These are phyloP conservation scores for Apteryx owenii DNA, from an alignment of 2,113 vertebrate genomes.

Conservation along the genomic window DNA sequence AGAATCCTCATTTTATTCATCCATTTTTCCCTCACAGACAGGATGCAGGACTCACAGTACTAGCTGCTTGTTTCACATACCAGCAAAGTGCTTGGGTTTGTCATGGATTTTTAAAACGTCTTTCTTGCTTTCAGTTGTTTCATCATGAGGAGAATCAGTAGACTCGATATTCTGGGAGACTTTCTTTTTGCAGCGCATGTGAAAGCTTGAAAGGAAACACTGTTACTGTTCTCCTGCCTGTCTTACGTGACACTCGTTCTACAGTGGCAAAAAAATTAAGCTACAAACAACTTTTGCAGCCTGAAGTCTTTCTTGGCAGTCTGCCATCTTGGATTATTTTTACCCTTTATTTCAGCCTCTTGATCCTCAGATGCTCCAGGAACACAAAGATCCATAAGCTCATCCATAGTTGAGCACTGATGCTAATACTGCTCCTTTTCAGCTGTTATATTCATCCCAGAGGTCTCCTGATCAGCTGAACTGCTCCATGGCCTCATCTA, in stretches of 20 bases:
- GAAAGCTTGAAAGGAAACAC: not conserved
- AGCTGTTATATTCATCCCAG: not conserved
- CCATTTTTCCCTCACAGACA: not conserved
- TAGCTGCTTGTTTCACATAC: not conserved
- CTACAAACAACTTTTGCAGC: not conserved
- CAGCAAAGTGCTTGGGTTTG: slow-evolving; percentile 14
- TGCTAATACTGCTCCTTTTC: not conserved
- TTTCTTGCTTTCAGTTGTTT: not conserved
- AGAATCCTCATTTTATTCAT: not conserved
- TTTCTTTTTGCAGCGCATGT: not conserved
- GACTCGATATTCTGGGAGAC: not conserved
- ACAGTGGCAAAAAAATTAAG: not conserved
- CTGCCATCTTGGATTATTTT: slow-evolving; percentile 20
- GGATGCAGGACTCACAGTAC: not conserved
- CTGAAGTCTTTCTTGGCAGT: not conserved
- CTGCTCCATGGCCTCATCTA: not conserved
- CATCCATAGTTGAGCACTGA: not conserved
- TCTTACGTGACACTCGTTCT: not conserved
- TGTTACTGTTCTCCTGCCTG: not conserved
- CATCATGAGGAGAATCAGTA: not conserved
- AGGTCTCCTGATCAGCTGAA: not conserved
- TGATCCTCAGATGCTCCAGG: slow-evolving; percentile 1
- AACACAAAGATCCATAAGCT: not conserved
- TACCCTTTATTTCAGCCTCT: slow-evolving; percentile 5
- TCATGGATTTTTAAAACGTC: not conserved